Evolutionary conservation across 2,113 vertebrate genomes (phyloP).

Genomic region (Apteryx owenii): DNA sequence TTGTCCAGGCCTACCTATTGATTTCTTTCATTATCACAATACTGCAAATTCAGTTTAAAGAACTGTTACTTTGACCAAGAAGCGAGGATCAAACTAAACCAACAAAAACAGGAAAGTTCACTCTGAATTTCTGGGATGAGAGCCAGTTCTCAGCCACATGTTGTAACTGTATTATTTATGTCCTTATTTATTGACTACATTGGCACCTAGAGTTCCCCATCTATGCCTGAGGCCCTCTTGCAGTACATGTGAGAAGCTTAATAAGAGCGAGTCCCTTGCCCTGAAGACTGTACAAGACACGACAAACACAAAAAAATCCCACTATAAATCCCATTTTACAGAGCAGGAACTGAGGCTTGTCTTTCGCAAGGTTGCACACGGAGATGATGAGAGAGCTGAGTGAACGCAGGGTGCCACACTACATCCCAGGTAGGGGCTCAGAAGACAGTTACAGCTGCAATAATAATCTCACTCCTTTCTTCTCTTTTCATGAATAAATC

Average conservation of each 20-base stretch:
- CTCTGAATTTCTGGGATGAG: constrained; percentile 50
- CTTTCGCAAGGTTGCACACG: not conserved
- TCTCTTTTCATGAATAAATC: not conserved
- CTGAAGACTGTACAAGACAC: not conserved
- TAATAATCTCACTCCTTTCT: not conserved
- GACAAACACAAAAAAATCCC: not conserved
- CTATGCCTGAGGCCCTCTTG: not conserved
- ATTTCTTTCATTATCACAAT: not conserved
- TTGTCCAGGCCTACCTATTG: not conserved
- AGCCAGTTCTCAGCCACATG: constrained; percentile 49
- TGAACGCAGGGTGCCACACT: fast-evolving
- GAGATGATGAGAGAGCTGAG: not conserved
- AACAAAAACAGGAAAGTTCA: constrained; percentile 28
- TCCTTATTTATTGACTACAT: constrained; percentile 60
- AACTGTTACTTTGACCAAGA: not conserved
- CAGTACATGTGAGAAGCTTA: not conserved
- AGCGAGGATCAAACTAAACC: constrained; percentile 20
- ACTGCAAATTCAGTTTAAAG: not conserved
- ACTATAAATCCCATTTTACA: not conserved
- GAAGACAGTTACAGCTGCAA: not conserved
- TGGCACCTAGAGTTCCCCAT: constrained; percentile 46
- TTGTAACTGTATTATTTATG: constrained; percentile 55
- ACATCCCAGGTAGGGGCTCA: not conserved
- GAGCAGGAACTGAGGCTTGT: not conserved
- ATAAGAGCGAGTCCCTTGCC: not conserved